Evolutionary conservation across 2,888 invertebrate genomes (phyloP), one percentile per base, ranked within the genome.

Genomic region (Aproaerema taeniolella): DNA sequence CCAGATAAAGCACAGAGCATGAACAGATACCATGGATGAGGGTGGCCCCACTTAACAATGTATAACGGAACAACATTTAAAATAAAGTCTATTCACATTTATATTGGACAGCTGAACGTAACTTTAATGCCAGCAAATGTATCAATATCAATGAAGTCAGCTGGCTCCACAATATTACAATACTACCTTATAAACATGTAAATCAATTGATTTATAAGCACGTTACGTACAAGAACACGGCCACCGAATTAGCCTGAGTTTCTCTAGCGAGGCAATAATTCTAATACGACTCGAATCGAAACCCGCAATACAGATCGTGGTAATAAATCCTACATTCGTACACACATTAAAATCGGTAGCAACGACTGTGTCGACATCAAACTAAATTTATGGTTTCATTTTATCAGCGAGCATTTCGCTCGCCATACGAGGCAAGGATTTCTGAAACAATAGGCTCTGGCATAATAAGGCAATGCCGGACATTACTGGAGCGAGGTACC

Each of bases 321-420:
- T 54, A 58, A 66, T 71, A 72, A 72, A 66, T 71, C 55, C 53
- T 54, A 58, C 56, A 59, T 56, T 62, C 58, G 57, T 61, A 64
- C 61, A 67, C 60, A 61, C 53, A 58, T 67, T 66, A 61, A 52
- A 66, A 67, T 64, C 66, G 57, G 76, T 70, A 74, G 72, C 71
- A 55, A 49, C 42, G 43, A 52, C 55, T 57, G 53, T 71, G 67
- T 68, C 63, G 66, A 73, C 67, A 67, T 70, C 60, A 62, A 58
- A 51, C 49, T 45, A 66, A 58, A 69, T 71, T 73, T 76, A 76
- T 70, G 52, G 64, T 52, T 64, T 53, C 49, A 53, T 61, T 62
- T 67, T 69, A 67, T 62, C 67, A 50, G 51, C 35, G 49, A 59
- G 58, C 58, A 53, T 54, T 57, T 61, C 56, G 55, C 49, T 50